phyloP scores from a whole-genome alignment of 1,140 invertebrate genomes.

The Aricia agestis region DNA sequence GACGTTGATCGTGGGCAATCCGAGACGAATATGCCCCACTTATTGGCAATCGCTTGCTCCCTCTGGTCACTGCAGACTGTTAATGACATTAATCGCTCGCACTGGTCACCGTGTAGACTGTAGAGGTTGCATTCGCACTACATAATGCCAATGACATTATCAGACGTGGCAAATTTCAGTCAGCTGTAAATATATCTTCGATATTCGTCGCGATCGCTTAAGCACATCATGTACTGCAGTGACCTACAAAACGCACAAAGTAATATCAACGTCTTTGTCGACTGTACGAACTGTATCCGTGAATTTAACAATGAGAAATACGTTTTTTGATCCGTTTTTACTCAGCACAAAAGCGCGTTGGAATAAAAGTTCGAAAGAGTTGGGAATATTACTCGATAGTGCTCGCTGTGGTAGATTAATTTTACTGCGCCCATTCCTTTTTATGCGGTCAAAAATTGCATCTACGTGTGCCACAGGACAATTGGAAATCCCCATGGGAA shows the following conservation, averaged over 20 bases:
- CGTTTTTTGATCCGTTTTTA: conserved; percentile 3
- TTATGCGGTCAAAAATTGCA: conserved; percentile 3
- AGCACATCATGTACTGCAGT: neutral
- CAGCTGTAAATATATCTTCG: neutral
- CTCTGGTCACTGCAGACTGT: too few species aligned
- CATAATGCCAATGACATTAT: too few species aligned
- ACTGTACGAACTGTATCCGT: neutral
- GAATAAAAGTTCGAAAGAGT: neutral
- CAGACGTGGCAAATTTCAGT: neutral
- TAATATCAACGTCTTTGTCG: neutral
- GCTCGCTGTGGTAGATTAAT: neutral
- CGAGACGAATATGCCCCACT: too few species aligned
- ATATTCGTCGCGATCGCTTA: neutral
- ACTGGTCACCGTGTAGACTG: too few species aligned
- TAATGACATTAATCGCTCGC: too few species aligned
- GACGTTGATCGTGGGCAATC: too few species aligned
- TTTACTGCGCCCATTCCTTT: neutral
- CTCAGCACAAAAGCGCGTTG: neutral
- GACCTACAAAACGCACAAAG: neutral
- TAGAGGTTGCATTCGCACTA: too few species aligned
- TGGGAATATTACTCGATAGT: conserved; percentile 2
- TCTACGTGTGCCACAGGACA: conserved; percentile 2
- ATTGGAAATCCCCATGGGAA: neutral
- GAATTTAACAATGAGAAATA: conserved; percentile 1
- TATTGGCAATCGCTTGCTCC: too few species aligned